Evolutionary conservation across 2,797 vertebrate species (phyloP), one percentile per base, ranked within the genome.

Genomic region (Pempheris klunzingeri): DNA sequence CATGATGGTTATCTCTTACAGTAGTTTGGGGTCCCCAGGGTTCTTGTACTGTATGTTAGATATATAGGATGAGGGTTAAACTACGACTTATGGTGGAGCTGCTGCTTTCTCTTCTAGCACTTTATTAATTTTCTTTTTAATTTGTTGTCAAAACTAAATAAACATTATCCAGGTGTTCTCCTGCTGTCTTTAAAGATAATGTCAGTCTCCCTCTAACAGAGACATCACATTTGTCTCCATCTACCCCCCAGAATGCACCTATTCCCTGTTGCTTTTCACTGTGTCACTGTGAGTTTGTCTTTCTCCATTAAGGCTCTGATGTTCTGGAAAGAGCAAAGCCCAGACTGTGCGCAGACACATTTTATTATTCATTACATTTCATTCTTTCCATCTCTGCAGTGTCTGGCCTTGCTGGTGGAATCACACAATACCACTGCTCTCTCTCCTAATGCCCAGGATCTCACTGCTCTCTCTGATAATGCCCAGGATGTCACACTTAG

Each of bases 281-380:
- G 75, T 88, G 90, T 90, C 89, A 88, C 74, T 82, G 55, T 43
- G 67, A 83, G 85, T 92, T 90, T 87, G 90, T 93, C 89, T 84
- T 77, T 90, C 87, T 90, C 82, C 84, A 87, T 92, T 90, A 92
- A 46, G 75, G 57, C 74, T 77, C 83, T 81, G 82, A 81, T 89
- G 83, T 84, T 70, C 24, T 72, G 82, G 87, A 82, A 74, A 73
- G 65, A 70, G 83, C 65, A n/a, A 39, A 47, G 78, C 73, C 74
- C 71, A 75, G 77, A 59, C 80, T 80, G 59, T 67, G 69, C 15
- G 8, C 41, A 71, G 43, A 80, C 65, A 55, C 78, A 71, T 84
- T 86, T 77, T 90, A 86, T 87, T 88, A 87, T 87, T 85, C 78
- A 88, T 91, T 85, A 73, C 71, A 81, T 82, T 83, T 78, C 36